Evolutionary conservation across 2,797 vertebrate species (phyloP).

Genomic region (Morelia viridis): DNA sequence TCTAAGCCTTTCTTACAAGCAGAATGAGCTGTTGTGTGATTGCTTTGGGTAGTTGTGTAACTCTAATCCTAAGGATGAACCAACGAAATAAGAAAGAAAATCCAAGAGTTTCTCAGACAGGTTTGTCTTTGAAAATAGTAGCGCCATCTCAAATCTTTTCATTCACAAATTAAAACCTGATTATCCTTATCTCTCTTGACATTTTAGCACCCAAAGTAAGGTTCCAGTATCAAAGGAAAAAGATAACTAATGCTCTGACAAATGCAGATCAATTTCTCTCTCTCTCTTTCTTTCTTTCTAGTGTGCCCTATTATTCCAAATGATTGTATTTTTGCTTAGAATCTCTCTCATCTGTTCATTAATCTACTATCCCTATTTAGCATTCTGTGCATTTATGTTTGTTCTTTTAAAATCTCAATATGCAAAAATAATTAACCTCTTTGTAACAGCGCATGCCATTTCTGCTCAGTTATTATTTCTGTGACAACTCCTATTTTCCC

Average conservation of each 20-base stretch:
- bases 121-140: background rate
- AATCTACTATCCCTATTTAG: conserved; percentile 52
- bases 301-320: conserved; percentile 9
- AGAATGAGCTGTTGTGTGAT: background rate
- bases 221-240: background rate
- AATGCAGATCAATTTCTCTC: conserved; percentile 8
- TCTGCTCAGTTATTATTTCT: conserved; percentile 59
- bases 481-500: conserved; percentile 57
- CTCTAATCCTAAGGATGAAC: background rate
- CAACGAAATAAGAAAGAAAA: background rate
- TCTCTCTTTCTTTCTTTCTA: background rate
- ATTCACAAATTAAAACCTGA: conserved; percentile 13
- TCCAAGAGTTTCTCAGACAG: background rate
- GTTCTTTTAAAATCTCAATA: conserved; percentile 56
- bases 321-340: conserved; percentile 18
- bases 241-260: conserved; percentile 28
- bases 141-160: background rate
- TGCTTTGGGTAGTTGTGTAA: background rate
- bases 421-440: conserved; percentile 65
- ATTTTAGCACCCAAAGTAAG: conserved; percentile 11
- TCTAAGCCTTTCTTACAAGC: too few relatives aligned
- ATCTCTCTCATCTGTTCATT: conserved; percentile 50
- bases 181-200: conserved; percentile 11
- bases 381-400: conserved; percentile 46
- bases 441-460: conserved; percentile 60